Evolutionary conservation across 2,888 invertebrate species (phyloP), one percentile per base, ranked within the genome.

Genomic region (Chrysolina haemoptera): DNA sequence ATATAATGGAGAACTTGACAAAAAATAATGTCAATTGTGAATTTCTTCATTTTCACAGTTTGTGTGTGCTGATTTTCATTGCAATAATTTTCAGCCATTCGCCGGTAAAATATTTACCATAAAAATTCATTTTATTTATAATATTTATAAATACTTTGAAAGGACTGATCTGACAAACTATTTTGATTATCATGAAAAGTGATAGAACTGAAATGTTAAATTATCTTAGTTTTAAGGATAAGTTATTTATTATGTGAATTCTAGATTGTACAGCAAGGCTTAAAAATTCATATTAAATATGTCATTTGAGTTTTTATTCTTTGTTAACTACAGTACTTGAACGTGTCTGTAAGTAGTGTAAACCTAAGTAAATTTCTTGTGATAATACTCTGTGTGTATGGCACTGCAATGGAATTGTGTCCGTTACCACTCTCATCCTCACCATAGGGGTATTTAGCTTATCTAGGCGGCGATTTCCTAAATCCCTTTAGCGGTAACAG

Each of bases 151-250:
- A 53, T 53, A 59, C n/a, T 22, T 35, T 14, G 35, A 35, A n/a
- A 27, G 22, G 22, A 43, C 43, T 59, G 41, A 20, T 40, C 14
- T 18, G 18, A 59, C 20, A 67, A 27, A 48, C 46, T 41, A 68
- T 53, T 71, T 63, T 59, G n/a, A 46, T 62, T 66, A 43, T 72
- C 67, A 72, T 66, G 48, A 46, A 62, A 20, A 27, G 73, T 74
- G 70, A 74, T 70, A 67, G 63, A 70, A 74, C 67, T 74, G 70
- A 74, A 46, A 66, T 40, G 40, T 50, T 55, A 48, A 12, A 55
- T 53, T 67, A 53, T 67, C 6, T 40, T 40, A 53, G 16, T 67
- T 40, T 67, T 43, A 67, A 27, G 53, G 40, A 40, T 53, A 53
- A 18, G 9, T 22, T 59, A 27, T 59, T 18, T 22, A 35, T 59